Conservation (phyloP, 2,113 vertebrate genomes). For the Campylomormyrus tamandua region DNA sequence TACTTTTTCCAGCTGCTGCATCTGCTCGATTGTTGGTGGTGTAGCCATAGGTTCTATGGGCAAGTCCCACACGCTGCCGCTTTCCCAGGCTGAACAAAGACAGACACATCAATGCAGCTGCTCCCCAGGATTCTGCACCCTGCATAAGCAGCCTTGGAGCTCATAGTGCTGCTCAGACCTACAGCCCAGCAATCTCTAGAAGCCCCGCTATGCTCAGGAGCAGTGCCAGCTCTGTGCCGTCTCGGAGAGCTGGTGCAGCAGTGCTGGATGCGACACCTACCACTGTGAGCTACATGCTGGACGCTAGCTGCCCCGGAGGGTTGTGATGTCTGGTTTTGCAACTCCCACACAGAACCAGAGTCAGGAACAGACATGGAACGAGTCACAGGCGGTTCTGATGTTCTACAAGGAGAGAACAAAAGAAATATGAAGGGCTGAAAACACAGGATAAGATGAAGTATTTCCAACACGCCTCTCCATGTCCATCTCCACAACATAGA, state of each 20-base stretch:
- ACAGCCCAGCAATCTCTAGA: background rate
- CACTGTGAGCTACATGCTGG: slow-evolving; percentile 48
- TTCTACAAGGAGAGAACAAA: slow-evolving; percentile 54
- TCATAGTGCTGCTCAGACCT: background rate
- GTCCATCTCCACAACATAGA: background rate
- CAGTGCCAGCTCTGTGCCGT: background rate
- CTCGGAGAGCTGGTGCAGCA: background rate
- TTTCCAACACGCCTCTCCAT: background rate
- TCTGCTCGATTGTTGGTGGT: slow-evolving; percentile 86
- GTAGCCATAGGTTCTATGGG: slow-evolving; percentile 81
- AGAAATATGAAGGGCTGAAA: background rate
- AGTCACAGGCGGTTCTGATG: slow-evolving; percentile 85
- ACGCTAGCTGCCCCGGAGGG: slow-evolving; percentile 68
- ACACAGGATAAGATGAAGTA: background rate
- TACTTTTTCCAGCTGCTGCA: slow-evolving; percentile 91
- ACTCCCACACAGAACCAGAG: slow-evolving; percentile 91
- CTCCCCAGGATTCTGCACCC: background rate
- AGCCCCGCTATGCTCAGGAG: background rate
- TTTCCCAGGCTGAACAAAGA: slow-evolving; percentile 78
- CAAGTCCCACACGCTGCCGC: slow-evolving; percentile 95
- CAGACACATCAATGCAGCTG: background rate
- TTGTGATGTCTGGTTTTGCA: slow-evolving; percentile 79
- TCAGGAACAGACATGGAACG: slow-evolving; percentile 87
- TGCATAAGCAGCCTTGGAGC: background rate
- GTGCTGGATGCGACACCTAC: slow-evolving; percentile 39